phyloP scores from a whole-genome alignment of 2,888 invertebrate genomes.

The Himalopsyche kuldschensis region DNA sequence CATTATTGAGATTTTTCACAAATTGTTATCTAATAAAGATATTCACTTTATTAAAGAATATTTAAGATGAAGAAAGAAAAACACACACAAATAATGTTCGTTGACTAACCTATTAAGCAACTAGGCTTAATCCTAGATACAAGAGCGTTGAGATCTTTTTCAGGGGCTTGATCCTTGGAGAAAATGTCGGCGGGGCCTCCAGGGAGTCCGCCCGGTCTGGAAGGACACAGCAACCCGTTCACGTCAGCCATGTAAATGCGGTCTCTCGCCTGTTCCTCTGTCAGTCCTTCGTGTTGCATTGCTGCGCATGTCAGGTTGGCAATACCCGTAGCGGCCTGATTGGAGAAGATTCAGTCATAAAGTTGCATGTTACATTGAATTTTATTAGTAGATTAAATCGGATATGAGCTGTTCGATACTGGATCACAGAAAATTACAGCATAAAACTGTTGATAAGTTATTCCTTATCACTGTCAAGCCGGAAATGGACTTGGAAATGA shows the following conservation, averaged over 20 bases:
- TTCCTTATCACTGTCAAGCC: neutral
- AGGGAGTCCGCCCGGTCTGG: conserved; percentile 65
- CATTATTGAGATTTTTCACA: too few species aligned
- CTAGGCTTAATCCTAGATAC: conserved; percentile 85
- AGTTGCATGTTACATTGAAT: too few species aligned
- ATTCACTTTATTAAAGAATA: neutral
- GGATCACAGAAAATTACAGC: too few species aligned
- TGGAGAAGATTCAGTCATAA: neutral
- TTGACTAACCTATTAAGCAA: conserved; percentile 76
- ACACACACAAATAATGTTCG: neutral
- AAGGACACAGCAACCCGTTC: conserved; percentile 81
- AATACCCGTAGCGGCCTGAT: conserved; percentile 87
- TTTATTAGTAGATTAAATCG: too few species aligned
- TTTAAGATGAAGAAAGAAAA: neutral
- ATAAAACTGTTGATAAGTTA: too few species aligned
- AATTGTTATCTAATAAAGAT: too few species aligned
- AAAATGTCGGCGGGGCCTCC: conserved; percentile 72
- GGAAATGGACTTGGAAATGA: too few species aligned
- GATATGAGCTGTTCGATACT: conserved; percentile 45
- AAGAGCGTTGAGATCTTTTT: conserved; percentile 76
- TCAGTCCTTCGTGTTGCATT: conserved; percentile 73
- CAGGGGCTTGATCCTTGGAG: conserved; percentile 77
- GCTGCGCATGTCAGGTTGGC: conserved; percentile 88
- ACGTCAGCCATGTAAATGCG: conserved; percentile 96
- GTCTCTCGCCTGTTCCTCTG: conserved; percentile 73